Evolutionary conservation across 2,797 vertebrate genomes (phyloP).

Genomic region (Vultur gryphus): DNA sequence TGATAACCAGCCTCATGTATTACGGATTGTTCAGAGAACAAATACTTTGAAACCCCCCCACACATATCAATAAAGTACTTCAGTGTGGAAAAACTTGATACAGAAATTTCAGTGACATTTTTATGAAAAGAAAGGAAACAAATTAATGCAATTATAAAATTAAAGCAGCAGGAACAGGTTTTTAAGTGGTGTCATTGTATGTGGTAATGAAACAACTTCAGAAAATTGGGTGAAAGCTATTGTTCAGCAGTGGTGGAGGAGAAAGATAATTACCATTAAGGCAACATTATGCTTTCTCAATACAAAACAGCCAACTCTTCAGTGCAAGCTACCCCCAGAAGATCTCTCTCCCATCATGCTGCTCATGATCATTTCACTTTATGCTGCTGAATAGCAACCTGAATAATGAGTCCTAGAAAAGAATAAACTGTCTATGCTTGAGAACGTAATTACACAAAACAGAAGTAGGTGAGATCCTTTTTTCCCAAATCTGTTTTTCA

Average conservation of each 20-base stretch:
- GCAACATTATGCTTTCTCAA: neutral
- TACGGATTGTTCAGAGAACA: constrained; percentile 42
- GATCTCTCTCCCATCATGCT: neutral
- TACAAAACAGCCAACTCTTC: neutral
- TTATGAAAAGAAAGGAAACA: constrained; percentile 47
- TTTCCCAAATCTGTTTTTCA: neutral
- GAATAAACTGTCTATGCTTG: neutral
- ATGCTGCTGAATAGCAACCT: neutral
- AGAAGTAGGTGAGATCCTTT: neutral
- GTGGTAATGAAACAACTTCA: constrained; percentile 29
- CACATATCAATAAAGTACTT: constrained; percentile 38
- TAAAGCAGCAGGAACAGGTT: constrained; percentile 46
- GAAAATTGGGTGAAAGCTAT: constrained; percentile 43
- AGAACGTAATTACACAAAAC: neutral
- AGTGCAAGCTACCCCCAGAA: neutral
- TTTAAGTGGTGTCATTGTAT: constrained; percentile 39
- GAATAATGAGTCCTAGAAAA: neutral
- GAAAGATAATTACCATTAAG: constrained; percentile 38
- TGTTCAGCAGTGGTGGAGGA: neutral
- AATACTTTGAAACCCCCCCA: neutral
- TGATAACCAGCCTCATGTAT: constrained; percentile 35
- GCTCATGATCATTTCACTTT: neutral
- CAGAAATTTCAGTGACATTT: constrained; percentile 13
- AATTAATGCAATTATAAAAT: constrained; percentile 47
- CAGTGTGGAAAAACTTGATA: constrained; percentile 11